Percentiles rank a stretch among this genome's conserved stretches.
Conservation (phyloP, 2,797 vertebrate genomes). For the Scyliorhinus canicula region DNA sequence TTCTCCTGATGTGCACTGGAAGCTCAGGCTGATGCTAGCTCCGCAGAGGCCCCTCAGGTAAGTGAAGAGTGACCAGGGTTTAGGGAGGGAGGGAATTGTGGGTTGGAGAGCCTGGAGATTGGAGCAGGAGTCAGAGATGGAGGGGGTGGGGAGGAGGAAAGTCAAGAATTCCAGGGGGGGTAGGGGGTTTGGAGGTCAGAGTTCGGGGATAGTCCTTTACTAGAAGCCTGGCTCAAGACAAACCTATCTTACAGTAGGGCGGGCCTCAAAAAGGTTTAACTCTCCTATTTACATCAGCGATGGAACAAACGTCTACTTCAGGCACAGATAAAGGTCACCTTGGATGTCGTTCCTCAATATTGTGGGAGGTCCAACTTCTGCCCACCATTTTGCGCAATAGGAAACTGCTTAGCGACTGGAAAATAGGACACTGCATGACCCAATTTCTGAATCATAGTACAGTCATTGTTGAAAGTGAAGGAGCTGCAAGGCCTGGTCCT, state of each 20-base stretch:
- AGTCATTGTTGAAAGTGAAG: background rate
- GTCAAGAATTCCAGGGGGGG: background rate
- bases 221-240: background rate
- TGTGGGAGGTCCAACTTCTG: background rate
- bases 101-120: background rate
- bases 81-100: background rate
- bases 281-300: background rate
- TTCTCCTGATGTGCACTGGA: background rate
- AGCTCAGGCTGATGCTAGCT: background rate
- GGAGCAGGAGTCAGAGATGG: background rate
- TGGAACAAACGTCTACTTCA: background rate
- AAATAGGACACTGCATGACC: background rate
- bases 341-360: background rate
- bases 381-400: background rate
- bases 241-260: background rate
- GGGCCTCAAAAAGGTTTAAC: background rate
- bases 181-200: background rate
- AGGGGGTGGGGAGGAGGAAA: too few species aligned
- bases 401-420: background rate
- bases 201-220: background rate
- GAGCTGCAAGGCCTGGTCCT: background rate
- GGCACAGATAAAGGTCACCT: background rate
- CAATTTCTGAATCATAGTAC: background rate
- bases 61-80: background rate
- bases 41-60: background rate